phyloP scores from a whole-genome alignment of 1,140 invertebrate species.

The Ceratosolen solmsi region DNA sequence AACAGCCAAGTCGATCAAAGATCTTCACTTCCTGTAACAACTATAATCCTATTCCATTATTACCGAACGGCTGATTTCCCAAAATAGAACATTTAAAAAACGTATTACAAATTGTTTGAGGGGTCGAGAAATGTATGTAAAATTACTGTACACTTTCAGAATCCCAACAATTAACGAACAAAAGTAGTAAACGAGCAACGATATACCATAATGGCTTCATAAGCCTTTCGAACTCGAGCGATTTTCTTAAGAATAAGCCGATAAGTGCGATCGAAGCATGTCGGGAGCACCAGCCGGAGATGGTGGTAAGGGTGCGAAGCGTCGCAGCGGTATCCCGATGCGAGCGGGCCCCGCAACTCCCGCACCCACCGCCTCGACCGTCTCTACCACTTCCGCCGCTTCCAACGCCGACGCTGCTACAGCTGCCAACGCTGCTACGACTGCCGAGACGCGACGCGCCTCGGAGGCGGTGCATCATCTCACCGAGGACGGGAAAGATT shows the following conservation, averaged over 20 bases:
- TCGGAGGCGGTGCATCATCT: neutral
- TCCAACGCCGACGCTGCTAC: conserved; percentile 31
- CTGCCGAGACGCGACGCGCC: neutral
- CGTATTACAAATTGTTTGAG: neutral
- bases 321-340: conserved; percentile 49
- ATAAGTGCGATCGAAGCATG: neutral
- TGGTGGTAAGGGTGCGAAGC: conserved; percentile 54
- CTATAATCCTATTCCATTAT: neutral
- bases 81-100: neutral
- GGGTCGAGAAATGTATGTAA: neutral
- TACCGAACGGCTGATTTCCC: neutral
- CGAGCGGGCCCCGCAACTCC: neutral
- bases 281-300: neutral
- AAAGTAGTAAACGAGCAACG: neutral
- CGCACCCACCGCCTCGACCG: neutral
- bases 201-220: too few relatives aligned
- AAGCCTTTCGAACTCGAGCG: too few relatives aligned
- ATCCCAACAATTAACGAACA: neutral
- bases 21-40: too few relatives aligned
- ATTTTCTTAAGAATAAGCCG: too few relatives aligned
- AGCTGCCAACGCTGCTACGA: conserved; percentile 49
- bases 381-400: neutral
- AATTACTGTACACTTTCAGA: neutral
- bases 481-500: conserved; percentile 65
- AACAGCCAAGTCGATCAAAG: too few relatives aligned